A percentile compares a stretch with the other conserved stretches of the same genome.
Evolutionary conservation across 2,113 vertebrate species (phyloP).

Genomic region (Cryptotis parvus): DNA sequence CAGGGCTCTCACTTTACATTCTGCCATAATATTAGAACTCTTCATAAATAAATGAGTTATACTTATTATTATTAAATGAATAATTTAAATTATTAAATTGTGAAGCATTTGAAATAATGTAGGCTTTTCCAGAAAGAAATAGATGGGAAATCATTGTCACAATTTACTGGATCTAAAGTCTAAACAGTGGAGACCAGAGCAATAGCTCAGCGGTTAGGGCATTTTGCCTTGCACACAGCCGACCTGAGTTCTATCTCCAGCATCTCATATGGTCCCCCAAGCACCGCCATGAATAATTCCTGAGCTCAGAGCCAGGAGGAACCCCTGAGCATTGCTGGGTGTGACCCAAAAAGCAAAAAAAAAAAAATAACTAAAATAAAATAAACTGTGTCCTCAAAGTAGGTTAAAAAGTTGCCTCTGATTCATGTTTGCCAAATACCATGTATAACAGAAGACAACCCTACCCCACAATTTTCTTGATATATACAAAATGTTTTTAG

Average conservation of each 20-base stretch:
- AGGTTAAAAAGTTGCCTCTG: not conserved
- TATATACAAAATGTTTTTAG: constrained; percentile 9
- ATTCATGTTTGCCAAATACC: not conserved
- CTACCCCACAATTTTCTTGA: not conserved
- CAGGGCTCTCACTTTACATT: not conserved
- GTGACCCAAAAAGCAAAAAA: too few relatives aligned
- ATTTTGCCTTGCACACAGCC: too few relatives aligned
- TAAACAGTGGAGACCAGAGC: too few relatives aligned
- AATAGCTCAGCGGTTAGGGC: too few relatives aligned
- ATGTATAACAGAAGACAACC: not conserved
- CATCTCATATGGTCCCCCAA: too few relatives aligned
- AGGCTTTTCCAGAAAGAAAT: not conserved
- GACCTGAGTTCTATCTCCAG: too few relatives aligned
- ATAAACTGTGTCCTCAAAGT: not conserved
- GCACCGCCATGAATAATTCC: too few relatives aligned
- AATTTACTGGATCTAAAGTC: not conserved
- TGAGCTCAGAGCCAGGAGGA: too few relatives aligned
- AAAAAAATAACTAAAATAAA: too few relatives aligned
- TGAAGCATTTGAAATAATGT: not conserved
- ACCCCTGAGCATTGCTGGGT: too few relatives aligned
- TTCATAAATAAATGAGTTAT: too few relatives aligned
- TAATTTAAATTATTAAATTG: not conserved
- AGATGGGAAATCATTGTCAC: not conserved
- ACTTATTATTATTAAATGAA: too few relatives aligned
- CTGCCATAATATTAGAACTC: not conserved